Base-by-base conservation (phyloP, 1,140 invertebrate genomes). In the Aphaenogaster floridana region DNA sequence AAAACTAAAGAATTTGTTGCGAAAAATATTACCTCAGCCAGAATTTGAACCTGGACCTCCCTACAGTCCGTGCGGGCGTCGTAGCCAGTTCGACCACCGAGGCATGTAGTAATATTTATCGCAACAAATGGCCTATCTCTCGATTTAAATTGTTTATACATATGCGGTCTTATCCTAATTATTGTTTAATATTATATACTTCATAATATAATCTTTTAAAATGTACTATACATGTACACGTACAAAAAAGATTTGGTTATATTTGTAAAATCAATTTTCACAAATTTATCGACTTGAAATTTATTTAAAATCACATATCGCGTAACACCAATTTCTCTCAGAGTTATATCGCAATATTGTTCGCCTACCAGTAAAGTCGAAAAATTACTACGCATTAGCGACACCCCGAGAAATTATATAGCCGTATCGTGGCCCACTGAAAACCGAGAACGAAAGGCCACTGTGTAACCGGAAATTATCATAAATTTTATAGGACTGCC, bases 401-500 rank as follows among this genome's bases (percentile, higher is more conserved):
- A 61, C 34, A 57, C 50, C 21, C 34, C 54, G 64, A 81, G 72
- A 84, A 76, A 63, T 74, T 84, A 84, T 11, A 34, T 34, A 45
- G 28, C 6, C 17, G 42, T 78, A 52, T 34, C 36, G 34, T 36
- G 69, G 39, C 69, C 54, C 17, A 74, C 52, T 59, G 68, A 83
- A 71, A 74, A 57, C 42, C 34, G 34, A 50, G 80, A 84, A 61
- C 45, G 69, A 59, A 84, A 84, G 54, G 21, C n/a, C 45, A 61
- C 42, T 5, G 34, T 61, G 50, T 83, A 86, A 61, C 8, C 34
- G 63, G 50, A 69, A 48, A 86, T 86, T 86, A 86, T 69, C 85
- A 81, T 86, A 81, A 86, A 86, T 79, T 79, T 71, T 52, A 48
- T 80, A 71, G 39, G 36, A 66, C 21, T 88, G 50, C n/a, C 42